phyloP scores from a whole-genome alignment of 2,113 vertebrate species.

The Empidonax traillii region DNA sequence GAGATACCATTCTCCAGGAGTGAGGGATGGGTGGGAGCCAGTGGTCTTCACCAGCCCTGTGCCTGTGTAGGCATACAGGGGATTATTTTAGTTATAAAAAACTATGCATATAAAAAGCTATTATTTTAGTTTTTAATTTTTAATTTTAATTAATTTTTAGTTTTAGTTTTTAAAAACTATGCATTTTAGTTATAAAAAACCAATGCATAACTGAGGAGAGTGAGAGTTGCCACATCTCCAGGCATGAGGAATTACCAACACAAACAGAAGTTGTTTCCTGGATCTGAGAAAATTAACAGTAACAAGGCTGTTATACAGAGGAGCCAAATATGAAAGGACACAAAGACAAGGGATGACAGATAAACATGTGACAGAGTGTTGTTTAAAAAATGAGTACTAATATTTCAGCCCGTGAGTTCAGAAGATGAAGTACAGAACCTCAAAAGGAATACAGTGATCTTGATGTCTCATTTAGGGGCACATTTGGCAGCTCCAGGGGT shows the following conservation, averaged over 20 bases:
- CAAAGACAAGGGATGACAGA: conserved; percentile 11
- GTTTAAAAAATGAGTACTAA: conserved; percentile 19
- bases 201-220: conserved; percentile 8
- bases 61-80: neutral
- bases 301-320: conserved; percentile 30
- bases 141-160: too few species aligned
- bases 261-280: conserved; percentile 1
- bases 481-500: neutral
- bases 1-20: neutral
- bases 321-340: conserved; percentile 24
- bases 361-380: conserved; percentile 21
- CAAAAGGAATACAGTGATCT: neutral
- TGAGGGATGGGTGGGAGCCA: neutral
- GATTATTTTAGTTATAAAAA: conserved; percentile 8
- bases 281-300: conserved; percentile 59
- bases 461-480: conserved; percentile 43
- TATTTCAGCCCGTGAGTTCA: conserved; percentile 12
- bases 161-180: too few species aligned
- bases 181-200: too few species aligned
- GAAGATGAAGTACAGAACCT: neutral
- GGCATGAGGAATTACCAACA: conserved; percentile 16
- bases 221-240: conserved; percentile 22
- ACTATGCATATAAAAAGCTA: too few species aligned
- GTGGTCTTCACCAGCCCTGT: neutral
- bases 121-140: too few species aligned